Evolutionary conservation across 1,140 invertebrate genomes (phyloP).

Genomic region (Belonocnema kinseyi): DNA sequence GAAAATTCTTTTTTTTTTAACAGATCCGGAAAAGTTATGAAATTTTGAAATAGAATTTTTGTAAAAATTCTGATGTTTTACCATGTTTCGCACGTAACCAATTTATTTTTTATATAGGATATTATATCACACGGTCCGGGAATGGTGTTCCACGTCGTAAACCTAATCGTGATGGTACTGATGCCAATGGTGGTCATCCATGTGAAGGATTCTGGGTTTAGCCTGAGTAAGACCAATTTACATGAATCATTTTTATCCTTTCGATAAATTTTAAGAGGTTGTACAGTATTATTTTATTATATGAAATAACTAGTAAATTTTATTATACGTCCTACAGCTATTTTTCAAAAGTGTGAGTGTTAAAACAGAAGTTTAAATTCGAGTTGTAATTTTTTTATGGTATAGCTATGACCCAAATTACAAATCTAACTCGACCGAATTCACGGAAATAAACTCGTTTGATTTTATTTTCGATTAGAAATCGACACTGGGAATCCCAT

Average conservation of each 20-base stretch:
- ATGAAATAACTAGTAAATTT: slow-evolving; percentile 38
- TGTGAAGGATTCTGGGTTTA: slow-evolving; percentile 84
- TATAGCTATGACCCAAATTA: no score
- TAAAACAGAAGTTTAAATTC: no score
- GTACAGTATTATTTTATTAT: neutral
- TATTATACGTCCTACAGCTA: neutral
- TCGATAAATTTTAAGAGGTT: neutral
- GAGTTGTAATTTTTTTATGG: no score
- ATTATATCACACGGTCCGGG: slow-evolving; percentile 82
- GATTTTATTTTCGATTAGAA: no score
- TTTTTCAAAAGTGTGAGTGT: no score
- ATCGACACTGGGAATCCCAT: no score
- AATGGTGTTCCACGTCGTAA: slow-evolving; percentile 84
- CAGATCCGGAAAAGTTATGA: no score
- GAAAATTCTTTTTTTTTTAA: no score
- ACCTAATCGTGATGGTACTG: slow-evolving; percentile 85
- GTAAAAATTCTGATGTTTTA: neutral
- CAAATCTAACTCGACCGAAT: no score
- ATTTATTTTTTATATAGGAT: slow-evolving; percentile 78
- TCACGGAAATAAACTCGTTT: no score
- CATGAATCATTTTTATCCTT: slow-evolving; percentile 2
- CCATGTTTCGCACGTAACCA: neutral
- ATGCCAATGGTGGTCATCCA: slow-evolving; percentile 88
- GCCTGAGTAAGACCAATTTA: slow-evolving; percentile 81
- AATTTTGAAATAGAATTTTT: no score